Evolutionary conservation across 2,888 invertebrate genomes (phyloP), one percentile per base, ranked within the genome.

Genomic region (Parnassius smintheus): DNA sequence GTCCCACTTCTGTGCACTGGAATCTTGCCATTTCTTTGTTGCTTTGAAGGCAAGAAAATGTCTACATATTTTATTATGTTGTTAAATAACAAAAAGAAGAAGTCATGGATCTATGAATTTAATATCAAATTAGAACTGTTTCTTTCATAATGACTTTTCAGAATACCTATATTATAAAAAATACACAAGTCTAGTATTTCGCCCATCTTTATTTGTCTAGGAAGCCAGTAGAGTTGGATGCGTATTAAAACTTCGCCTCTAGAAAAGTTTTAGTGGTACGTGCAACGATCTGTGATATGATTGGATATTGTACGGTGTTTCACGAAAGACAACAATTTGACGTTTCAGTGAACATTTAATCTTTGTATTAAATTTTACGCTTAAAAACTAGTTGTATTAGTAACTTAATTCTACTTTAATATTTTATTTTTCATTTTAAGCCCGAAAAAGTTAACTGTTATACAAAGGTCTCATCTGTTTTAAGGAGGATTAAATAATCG

Each of bases 241-340:
- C 11, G 42, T 59, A 44, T 51, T 44, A n/a, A 45, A 52, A 59
- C 51, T 59, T 25, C 52, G 45, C 44, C 9, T 44, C 25, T 13
- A 44, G 45, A 45, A 45, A 45, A 52, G 9, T 49, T 51, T 18
- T 11, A 18, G 41, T 44, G 41, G 44, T 10, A 52, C 46, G 42
- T 22, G 18, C 57, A 57, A 62, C 45, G 62, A 48, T 62, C 53
- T 54, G 42, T 54, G 25, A 59, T 46, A 41, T 54, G 41, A 60
- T 60, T 60, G 54, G 12, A 59, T 54, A n/a, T 49, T n/a, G 52
- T 46, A n/a, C n/a, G 9, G 8, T 13, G 9, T 18, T 22, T 9
- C 10, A 4, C 9, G 18, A 51, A 25, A 51, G 22, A 51, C 13
- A 35, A 7, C 35, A 35, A 35, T 45, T 51, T 61, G 51, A 61